phyloP scores from a whole-genome alignment of 2,113 vertebrate genomes.

The Xenopus borealis region DNA sequence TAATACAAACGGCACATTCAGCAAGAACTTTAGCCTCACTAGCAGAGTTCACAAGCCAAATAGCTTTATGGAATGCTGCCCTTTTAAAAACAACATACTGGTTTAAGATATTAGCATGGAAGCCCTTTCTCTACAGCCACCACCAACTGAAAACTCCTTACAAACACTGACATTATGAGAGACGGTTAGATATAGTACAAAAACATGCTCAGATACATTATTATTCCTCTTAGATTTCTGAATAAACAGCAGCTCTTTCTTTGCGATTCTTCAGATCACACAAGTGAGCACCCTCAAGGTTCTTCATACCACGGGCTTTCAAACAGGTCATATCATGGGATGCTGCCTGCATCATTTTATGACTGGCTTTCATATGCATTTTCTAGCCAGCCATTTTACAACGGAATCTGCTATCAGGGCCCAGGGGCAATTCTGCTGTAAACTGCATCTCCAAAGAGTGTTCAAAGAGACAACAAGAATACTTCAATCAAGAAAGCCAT shows the following conservation, averaged over 20 bases:
- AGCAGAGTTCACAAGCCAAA: too few species aligned
- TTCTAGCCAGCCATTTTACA: conserved; percentile 56
- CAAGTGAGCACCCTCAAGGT: conserved; percentile 28
- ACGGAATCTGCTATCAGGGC: conserved; percentile 57
- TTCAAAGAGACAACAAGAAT: conserved; percentile 57
- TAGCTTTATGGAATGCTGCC: too few species aligned
- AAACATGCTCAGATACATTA: too few species aligned
- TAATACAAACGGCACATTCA: too few species aligned
- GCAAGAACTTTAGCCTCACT: too few species aligned
- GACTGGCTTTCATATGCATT: conserved; percentile 58
- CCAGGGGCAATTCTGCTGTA: conserved; percentile 58
- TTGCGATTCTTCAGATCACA: conserved; percentile 44
- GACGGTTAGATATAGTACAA: too few species aligned
- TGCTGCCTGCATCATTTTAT: conserved; percentile 52
- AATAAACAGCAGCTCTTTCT: conserved; percentile 33
- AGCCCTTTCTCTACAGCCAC: too few species aligned
- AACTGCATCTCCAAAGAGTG: conserved; percentile 53
- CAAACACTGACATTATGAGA: too few species aligned
- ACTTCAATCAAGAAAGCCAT: conserved; percentile 60
- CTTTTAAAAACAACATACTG: too few species aligned
- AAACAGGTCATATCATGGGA: conserved; percentile 50
- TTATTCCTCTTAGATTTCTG: too few species aligned
- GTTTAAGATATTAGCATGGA: too few species aligned
- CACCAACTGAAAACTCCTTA: too few species aligned
- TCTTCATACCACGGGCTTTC: conserved; percentile 53